phyloP scores from a whole-genome alignment of 1,140 invertebrate species.

The Drosophila sproati region DNA sequence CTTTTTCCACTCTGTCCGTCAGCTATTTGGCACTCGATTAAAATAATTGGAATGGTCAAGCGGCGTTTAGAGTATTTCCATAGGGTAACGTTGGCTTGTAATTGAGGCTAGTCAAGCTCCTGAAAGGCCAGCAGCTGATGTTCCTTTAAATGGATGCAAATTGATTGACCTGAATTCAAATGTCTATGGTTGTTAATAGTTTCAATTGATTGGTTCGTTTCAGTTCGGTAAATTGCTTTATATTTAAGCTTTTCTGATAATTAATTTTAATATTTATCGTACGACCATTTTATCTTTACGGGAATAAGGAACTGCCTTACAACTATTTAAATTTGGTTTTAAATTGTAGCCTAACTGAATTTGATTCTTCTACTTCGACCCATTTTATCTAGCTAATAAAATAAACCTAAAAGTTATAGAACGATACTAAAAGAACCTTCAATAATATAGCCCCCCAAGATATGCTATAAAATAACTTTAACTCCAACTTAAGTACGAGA shows the following conservation, averaged over 20 bases:
- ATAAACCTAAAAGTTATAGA: neutral
- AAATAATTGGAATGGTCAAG: slow-evolving; percentile 44
- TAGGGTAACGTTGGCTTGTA: slow-evolving; percentile 11
- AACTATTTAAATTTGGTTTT: neutral
- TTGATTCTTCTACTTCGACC: neutral
- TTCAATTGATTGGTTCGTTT: too few relatives aligned
- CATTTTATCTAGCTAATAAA: neutral
- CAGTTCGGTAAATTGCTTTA: too few relatives aligned
- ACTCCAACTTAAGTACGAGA: neutral
- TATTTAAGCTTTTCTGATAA: too few relatives aligned
- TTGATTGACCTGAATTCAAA: neutral
- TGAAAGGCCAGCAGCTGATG: neutral
- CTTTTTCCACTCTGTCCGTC: neutral
- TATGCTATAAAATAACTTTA: slow-evolving; percentile 22
- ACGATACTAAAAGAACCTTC: neutral
- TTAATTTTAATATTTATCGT: too few relatives aligned
- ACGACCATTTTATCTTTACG: too few relatives aligned
- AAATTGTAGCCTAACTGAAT: neutral
- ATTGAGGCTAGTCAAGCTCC: slow-evolving; percentile 27
- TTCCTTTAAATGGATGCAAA: neutral
- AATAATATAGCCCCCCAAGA: neutral
- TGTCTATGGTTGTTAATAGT: neutral
- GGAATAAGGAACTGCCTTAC: too few relatives aligned
- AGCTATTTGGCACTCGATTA: slow-evolving; percentile 50
- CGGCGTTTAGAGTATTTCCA: slow-evolving; percentile 8